Evolutionary conservation across 2,113 vertebrate genomes (phyloP), one percentile per base, ranked within the genome.

Genomic region (Eubucco bourcierii): DNA sequence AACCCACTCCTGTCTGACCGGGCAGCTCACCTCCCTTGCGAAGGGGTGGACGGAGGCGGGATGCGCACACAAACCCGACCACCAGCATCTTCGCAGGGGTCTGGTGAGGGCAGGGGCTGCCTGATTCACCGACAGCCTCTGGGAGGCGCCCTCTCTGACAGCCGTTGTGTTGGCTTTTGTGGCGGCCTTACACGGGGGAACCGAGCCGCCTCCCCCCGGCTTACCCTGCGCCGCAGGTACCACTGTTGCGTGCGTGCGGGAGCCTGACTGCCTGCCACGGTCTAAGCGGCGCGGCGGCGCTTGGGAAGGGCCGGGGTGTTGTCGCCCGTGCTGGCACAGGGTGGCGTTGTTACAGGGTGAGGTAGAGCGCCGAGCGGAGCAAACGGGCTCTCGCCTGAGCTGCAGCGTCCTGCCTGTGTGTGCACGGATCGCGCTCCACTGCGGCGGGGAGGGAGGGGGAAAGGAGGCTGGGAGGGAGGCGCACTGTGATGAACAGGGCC

Each of bases 401-500:
- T 19, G 63, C 63, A 41, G 34, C 19, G 37, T 46, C 18, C 50
- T 13, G 21, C 10, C 23, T 25, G 29, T 33, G 31, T 25, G 67
- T n/a, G 58, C 63, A 24, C 58, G 31, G 84, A 87, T 31, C 77
- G 84, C 64, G 77, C 79, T 80, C 82, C 58, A 70, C 61, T 93
- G 90, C 93, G 67, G 84, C 73, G 84, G 74, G 86, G 24, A 59
- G 64, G 52, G 27, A 27, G 25, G 17, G 25, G 60, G 33, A 23
- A 29, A 16, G 46, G 60, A n/a, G 46, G 73, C 27, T 33, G 19
- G 27, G 68, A 39, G 76, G 76, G 41, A 84, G 77, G 72, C 56
- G 75, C 77, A 10, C 86, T 67, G 93, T 53, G 88, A 90, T 90
- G 94, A 89, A 78, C 82, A 27, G 82, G 89, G 91, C 88, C 77